A percentile compares a stretch with the other conserved stretches of the same genome.
Evolutionary conservation across 2,888 invertebrate genomes (phyloP).

Genomic region (Campopleginae sp.): DNA sequence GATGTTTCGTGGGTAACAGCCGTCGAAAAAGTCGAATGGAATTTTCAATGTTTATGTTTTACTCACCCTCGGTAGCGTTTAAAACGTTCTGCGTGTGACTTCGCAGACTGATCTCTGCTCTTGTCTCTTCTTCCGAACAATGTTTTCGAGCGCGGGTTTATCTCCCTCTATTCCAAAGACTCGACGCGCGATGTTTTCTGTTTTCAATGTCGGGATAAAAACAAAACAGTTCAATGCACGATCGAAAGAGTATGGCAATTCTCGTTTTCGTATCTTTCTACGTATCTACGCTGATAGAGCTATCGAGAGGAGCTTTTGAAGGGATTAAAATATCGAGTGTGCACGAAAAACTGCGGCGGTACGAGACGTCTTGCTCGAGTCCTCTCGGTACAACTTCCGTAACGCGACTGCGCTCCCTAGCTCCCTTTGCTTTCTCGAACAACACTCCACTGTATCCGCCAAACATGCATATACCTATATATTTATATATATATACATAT

Average conservation of each 20-base stretch:
- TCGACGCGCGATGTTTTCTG: slow-evolving; percentile 40
- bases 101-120: slow-evolving; percentile 24
- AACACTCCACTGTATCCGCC: slow-evolving; percentile 27
- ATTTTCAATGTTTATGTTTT: slow-evolving; percentile 27
- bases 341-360: slow-evolving; percentile 65
- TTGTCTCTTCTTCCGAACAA: slow-evolving; percentile 24
- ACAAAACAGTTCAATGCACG: slow-evolving; percentile 60
- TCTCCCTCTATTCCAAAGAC: slow-evolving; percentile 35
- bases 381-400: slow-evolving; percentile 71
- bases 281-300: slow-evolving; percentile 11
- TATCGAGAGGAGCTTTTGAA: background rate
- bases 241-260: slow-evolving; percentile 22
- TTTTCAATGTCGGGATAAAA: slow-evolving; percentile 30
- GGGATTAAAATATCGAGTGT: slow-evolving; percentile 38
- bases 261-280: background rate
- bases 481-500: slow-evolving; percentile 12
- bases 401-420: slow-evolving; percentile 76
- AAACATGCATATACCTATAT: slow-evolving; percentile 11
- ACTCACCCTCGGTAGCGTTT: slow-evolving; percentile 33
- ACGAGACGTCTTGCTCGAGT: slow-evolving; percentile 61
- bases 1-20: background rate
- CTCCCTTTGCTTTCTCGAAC: slow-evolving; percentile 64
- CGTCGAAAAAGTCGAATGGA: background rate
- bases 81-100: slow-evolving; percentile 32
- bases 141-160: slow-evolving; percentile 61